These are phyloP conservation scores for Eulithis prunata DNA, from an alignment of 2,888 invertebrate genomes.

Conservation along the genomic window DNA sequence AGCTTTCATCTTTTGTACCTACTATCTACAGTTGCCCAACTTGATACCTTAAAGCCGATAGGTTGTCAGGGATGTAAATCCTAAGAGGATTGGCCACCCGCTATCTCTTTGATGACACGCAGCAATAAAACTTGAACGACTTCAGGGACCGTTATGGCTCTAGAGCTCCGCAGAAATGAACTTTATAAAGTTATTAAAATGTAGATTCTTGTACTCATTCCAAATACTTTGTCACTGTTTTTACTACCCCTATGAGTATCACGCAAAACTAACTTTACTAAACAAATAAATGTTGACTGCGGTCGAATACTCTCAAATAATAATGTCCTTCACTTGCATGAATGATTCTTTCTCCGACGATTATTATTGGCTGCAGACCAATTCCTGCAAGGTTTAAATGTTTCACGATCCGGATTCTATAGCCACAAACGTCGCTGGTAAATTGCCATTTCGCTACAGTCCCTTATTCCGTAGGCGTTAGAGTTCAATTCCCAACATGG, in stretches of 20 bases:
- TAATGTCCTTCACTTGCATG: slow-evolving; percentile 19
- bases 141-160: slow-evolving; percentile 35
- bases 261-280: slow-evolving; percentile 4
- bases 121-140: slow-evolving; percentile 44
- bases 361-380: slow-evolving; percentile 36
- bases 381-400: slow-evolving; percentile 32
- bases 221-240: slow-evolving; percentile 13
- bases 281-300: neutral
- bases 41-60: slow-evolving; percentile 36
- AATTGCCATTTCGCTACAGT: slow-evolving; percentile 27
- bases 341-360: slow-evolving; percentile 13
- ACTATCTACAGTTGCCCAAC: slow-evolving; percentile 48
- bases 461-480: slow-evolving; percentile 28
- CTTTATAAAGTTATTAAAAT: slow-evolving; percentile 32
- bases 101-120: slow-evolving; percentile 43
- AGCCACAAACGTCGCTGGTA: slow-evolving; percentile 35
- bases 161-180: slow-evolving; percentile 25
- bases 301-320: slow-evolving; percentile 15
- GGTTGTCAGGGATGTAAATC: slow-evolving; percentile 36
- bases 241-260: slow-evolving; percentile 17
- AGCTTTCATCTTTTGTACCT: neutral
- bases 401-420: slow-evolving; percentile 33
- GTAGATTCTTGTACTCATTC: slow-evolving; percentile 23
- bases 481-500: slow-evolving; percentile 26
- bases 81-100: slow-evolving; percentile 40